These are phyloP conservation scores for Sepiola atlantica DNA, from an alignment of 2,888 invertebrate species.

Conservation along the genomic window DNA sequence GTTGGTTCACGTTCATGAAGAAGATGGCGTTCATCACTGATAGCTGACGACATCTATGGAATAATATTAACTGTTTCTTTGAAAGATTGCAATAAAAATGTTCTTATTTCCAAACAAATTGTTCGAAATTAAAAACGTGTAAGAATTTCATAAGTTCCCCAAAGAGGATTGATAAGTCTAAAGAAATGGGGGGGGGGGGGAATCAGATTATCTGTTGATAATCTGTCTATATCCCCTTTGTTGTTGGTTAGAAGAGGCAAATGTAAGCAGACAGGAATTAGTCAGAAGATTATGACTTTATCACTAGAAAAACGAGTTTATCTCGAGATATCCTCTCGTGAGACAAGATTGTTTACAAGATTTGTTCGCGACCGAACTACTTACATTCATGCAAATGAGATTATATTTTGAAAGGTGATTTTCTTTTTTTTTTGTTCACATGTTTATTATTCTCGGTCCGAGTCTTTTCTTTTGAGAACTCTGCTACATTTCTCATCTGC, in stretches of 20 bases:
- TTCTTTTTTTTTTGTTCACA: neutral
- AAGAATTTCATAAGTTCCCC: neutral
- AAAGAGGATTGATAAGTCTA: neutral
- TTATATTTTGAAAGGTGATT: neutral
- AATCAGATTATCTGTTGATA: neutral
- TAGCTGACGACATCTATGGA: too few relatives aligned
- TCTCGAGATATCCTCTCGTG: neutral
- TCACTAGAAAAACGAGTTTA: neutral
- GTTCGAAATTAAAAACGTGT: neutral
- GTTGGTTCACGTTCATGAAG: too few relatives aligned
- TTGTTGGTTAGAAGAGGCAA: neutral
- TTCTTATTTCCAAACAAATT: neutral
- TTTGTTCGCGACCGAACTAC: neutral
- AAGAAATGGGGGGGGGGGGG: neutral
- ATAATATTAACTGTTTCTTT: neutral
- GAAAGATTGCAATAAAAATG: neutral
- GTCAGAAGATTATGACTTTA: neutral
- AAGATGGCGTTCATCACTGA: too few relatives aligned
- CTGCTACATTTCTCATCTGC: neutral
- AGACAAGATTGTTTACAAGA: neutral
- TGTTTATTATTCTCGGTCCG: neutral
- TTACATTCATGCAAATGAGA: neutral
- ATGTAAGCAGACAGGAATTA: neutral
- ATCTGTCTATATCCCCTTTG: neutral
- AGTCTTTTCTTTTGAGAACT: neutral